Evolutionary conservation across 2,888 invertebrate genomes (phyloP).

Genomic region (Troilus luridus): DNA sequence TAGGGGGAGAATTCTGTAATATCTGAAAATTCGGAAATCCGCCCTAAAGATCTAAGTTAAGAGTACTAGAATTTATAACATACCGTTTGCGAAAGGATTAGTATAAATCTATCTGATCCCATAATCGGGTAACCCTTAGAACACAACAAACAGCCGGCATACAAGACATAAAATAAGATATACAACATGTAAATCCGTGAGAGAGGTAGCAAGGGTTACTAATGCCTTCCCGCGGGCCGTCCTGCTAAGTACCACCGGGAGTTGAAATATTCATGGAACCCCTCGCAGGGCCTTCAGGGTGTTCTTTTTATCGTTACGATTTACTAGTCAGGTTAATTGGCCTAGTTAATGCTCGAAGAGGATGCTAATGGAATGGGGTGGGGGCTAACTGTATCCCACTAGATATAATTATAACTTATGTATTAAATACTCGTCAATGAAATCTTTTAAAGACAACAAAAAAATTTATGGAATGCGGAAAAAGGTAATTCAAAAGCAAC

Average conservation of each 20-base stretch:
- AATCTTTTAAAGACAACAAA: no score
- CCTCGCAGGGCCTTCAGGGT: not conserved
- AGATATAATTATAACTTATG: no score
- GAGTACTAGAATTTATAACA: not conserved
- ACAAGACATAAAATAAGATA: slow-evolving; percentile 26
- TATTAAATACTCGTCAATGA: no score
- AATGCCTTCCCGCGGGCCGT: slow-evolving; percentile 4
- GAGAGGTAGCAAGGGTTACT: not conserved
- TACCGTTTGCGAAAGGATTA: not conserved
- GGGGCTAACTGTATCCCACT: no score
- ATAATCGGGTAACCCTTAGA: not conserved
- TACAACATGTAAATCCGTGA: slow-evolving; percentile 21
- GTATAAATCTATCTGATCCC: not conserved
- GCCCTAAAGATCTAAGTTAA: not conserved
- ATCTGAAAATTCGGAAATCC: not conserved
- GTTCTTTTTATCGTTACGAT: not conserved
- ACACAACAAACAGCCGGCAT: not conserved
- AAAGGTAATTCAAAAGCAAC: no score
- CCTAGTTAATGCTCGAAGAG: not conserved
- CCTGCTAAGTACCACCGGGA: slow-evolving; percentile 4
- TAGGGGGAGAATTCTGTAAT: no score
- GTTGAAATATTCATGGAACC: slow-evolving; percentile 51
- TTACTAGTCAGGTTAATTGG: not conserved
- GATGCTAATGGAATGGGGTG: no score
- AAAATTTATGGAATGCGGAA: no score